These are phyloP conservation scores for Burhinus oedicnemus DNA, from an alignment of 2,113 vertebrate genomes.

Conservation along the genomic window DNA sequence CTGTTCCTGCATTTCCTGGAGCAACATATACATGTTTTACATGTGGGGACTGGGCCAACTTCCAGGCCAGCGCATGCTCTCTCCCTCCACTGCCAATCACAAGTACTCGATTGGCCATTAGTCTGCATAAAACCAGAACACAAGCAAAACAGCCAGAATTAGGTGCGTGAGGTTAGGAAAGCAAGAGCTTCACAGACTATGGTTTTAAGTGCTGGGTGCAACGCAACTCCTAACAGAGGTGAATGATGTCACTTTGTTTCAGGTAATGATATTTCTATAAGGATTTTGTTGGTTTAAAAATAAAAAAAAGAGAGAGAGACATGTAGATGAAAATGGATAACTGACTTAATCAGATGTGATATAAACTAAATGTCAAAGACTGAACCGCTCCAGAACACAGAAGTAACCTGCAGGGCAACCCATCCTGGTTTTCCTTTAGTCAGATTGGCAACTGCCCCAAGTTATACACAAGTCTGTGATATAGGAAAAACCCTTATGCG, in stretches of 20 bases:
- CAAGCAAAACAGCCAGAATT: not conserved
- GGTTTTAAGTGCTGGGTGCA: not conserved
- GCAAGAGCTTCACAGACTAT: not conserved
- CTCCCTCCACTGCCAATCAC: slow-evolving; percentile 89
- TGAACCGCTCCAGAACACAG: not conserved
- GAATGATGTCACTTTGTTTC: not conserved
- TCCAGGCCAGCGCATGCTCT: slow-evolving; percentile 91
- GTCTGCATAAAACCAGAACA: slow-evolving; percentile 40
- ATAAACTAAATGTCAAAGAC: not conserved
- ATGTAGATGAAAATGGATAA: not conserved
- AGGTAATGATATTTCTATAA: not conserved
- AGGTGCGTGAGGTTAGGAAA: not conserved
- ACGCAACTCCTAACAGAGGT: not conserved
- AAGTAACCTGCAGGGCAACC: not conserved
- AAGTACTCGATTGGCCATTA: slow-evolving; percentile 88
- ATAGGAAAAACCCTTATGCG: not conserved
- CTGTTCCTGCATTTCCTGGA: slow-evolving; percentile 88
- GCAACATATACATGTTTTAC: slow-evolving; percentile 86
- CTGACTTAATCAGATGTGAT: not conserved
- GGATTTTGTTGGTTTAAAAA: not conserved
- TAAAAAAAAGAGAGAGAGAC: not conserved
- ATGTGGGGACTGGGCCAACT: slow-evolving; percentile 84
- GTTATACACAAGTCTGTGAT: not conserved
- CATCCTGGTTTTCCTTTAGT: not conserved
- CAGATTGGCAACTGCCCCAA: not conserved